phyloP scores from a whole-genome alignment of 53 echinoderm and acorn worm species.

The Apostichopus leukothele region DNA sequence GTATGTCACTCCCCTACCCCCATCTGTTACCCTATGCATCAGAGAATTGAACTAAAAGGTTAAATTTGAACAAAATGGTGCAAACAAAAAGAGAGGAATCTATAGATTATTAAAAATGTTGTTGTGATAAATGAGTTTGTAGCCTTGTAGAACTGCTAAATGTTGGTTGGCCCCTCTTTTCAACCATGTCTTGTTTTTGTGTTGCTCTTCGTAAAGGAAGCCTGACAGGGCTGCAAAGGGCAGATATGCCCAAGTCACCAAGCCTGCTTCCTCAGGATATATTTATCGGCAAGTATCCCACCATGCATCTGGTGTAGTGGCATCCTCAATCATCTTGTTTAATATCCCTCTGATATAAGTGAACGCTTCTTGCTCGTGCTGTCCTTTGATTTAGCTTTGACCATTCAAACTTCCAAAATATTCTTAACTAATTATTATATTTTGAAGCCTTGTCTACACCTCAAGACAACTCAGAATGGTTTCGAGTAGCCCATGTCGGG shows the following conservation, averaged over 20 bases:
- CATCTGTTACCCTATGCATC: no score
- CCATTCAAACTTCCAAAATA: no score
- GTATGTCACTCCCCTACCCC: no score
- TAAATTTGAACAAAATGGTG: no score
- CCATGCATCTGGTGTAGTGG: neutral
- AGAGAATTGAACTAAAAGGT: no score
- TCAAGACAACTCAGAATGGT: no score
- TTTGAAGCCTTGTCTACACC: no score
- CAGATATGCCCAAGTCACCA: conserved; percentile 28
- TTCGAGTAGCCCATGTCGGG: no score
- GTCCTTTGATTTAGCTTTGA: neutral
- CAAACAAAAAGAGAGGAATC: no score
- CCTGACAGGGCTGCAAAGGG: conserved; percentile 29
- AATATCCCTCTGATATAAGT: neutral
- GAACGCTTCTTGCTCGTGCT: neutral
- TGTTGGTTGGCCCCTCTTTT: neutral
- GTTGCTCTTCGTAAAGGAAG: conserved; percentile 15
- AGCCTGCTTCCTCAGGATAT: conserved; percentile 24
- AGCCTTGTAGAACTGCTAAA: neutral
- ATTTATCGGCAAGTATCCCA: conserved; percentile 47
- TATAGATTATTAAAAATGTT: no score
- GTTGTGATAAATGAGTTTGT: neutral
- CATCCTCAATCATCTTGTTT: neutral
- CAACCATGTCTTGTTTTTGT: conserved; percentile 2
- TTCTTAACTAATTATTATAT: no score